Percentiles rank a stretch among this genome's conserved stretches.
phyloP scores from a whole-genome alignment of 2,113 vertebrate species.

The Phodopus roborovskii region DNA sequence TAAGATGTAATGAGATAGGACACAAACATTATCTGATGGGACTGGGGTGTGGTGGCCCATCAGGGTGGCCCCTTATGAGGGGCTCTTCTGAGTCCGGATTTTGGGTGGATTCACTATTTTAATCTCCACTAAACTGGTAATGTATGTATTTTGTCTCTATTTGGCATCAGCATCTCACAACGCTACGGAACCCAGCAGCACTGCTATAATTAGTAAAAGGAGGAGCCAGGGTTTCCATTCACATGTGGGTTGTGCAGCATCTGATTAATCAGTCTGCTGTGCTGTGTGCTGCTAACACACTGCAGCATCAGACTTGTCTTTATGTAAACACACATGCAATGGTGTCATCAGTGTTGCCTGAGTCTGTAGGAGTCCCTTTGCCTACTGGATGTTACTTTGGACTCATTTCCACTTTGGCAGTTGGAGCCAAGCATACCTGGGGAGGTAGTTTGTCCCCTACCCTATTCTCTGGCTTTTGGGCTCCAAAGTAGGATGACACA shows the following conservation, averaged over 20 bases:
- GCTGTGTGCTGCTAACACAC: background rate
- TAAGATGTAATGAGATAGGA: background rate
- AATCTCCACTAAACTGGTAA: background rate
- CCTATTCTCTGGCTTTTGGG: background rate
- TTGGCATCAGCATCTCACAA: background rate
- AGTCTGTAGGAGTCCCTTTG: background rate
- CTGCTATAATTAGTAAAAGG: background rate
- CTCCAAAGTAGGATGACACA: background rate
- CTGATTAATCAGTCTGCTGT: background rate
- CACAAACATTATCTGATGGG: background rate
- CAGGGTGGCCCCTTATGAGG: accelerated
- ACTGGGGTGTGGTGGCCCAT: accelerated
- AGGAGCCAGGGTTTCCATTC: background rate
- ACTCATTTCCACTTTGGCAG: background rate
- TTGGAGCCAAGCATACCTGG: background rate
- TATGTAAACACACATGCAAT: background rate
- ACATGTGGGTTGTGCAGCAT: background rate
- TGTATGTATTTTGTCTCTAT: background rate
- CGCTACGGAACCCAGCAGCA: background rate
- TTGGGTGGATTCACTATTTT: background rate
- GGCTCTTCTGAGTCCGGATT: background rate
- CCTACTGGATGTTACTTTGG: too few relatives aligned
- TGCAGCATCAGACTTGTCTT: background rate
- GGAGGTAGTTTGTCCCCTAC: accelerated
- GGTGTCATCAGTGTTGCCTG: too few relatives aligned